These are phyloP conservation scores for Anas acuta DNA, from an alignment of 2,797 vertebrate species.

Conservation along the genomic window DNA sequence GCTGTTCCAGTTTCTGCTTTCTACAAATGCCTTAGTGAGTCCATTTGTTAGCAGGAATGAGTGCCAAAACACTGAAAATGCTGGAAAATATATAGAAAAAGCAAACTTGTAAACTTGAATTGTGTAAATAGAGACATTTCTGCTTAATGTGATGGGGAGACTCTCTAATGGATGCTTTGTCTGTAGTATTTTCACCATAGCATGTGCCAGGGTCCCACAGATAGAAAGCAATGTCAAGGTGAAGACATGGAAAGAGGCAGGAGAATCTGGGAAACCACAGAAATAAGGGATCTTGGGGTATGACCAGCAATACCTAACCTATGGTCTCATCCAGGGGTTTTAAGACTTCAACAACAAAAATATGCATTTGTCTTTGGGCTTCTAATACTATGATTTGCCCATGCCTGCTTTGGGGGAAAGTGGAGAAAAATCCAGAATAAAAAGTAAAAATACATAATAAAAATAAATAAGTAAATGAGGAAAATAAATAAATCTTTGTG, in stretches of 20 bases:
- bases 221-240: neutral
- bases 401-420: neutral
- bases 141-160: neutral
- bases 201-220: neutral
- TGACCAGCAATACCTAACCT: neutral
- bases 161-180: neutral
- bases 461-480: neutral
- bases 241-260: neutral
- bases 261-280: neutral
- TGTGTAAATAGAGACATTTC: neutral
- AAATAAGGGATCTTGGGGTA: rapidly evolving
- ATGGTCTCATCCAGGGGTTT: neutral
- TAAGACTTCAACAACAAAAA: neutral
- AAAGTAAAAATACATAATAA: neutral
- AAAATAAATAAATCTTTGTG: neutral
- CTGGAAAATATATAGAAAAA: neutral
- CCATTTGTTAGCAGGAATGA: neutral
- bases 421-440: neutral
- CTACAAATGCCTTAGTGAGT: neutral
- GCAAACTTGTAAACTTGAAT: neutral
- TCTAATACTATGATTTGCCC: neutral
- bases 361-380: neutral
- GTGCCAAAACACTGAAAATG: neutral
- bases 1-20: neutral
- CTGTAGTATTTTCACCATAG: neutral